These are phyloP conservation scores for Hydrolagus affinis DNA, from an alignment of 2,113 vertebrate genomes.

Conservation along the genomic window DNA sequence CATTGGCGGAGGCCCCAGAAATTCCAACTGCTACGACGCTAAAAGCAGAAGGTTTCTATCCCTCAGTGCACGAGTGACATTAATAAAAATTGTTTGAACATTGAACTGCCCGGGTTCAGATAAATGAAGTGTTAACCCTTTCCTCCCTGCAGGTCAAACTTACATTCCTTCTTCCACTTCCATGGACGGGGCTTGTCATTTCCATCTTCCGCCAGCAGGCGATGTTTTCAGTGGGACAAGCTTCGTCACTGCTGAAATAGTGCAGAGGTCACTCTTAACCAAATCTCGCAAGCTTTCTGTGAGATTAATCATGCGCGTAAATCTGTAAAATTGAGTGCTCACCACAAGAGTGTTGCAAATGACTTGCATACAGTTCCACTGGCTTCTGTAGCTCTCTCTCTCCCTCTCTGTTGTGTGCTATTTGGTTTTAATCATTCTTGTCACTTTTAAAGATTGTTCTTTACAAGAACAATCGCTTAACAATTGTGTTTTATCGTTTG, in stretches of 20 bases:
- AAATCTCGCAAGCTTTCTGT: not conserved
- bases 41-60: not conserved
- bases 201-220: not conserved
- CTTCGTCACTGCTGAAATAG: not conserved
- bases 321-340: not conserved
- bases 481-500: no score
- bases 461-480: no score
- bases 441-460: no score
- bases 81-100: not conserved
- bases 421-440: no score
- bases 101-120: not conserved
- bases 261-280: not conserved
- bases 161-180: not conserved
- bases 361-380: not conserved
- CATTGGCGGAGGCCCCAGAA: not conserved
- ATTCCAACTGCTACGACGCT: not conserved
- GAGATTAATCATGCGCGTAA: not conserved
- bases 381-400: not conserved
- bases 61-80: not conserved
- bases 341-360: not conserved
- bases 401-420: no score
- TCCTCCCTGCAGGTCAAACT: not conserved
- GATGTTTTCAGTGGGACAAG: not conserved
- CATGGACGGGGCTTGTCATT: no score
- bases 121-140: not conserved